Evolutionary conservation across 1,140 invertebrate species (phyloP).

Genomic region (Fopius arisanus): DNA sequence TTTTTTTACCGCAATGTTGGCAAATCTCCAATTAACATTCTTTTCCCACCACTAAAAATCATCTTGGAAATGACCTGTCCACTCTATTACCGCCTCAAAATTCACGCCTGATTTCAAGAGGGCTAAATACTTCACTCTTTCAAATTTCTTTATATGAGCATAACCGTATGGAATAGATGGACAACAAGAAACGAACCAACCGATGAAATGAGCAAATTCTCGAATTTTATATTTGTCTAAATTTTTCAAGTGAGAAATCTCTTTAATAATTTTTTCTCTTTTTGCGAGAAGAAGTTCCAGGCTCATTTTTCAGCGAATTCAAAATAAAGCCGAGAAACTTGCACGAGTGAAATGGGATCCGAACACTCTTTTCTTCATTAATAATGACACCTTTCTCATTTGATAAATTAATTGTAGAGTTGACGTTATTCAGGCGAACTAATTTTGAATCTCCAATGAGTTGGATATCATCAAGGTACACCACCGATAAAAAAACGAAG

Average conservation of each 20-base stretch:
- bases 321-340: constrained; percentile 9
- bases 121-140: constrained; percentile 8
- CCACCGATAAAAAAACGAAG: not conserved
- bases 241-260: not conserved
- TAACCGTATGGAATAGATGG: not conserved
- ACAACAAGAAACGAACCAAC: constrained; percentile 17
- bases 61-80: not conserved
- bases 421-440: not conserved
- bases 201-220: constrained; percentile 26
- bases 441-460: not conserved
- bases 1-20: not conserved
- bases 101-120: not conserved
- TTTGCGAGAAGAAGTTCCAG: not conserved
- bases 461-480: constrained; percentile 5
- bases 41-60: constrained; percentile 18
- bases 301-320: not conserved
- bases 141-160: not conserved
- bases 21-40: constrained; percentile 4
- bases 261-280: not conserved
- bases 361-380: not conserved
- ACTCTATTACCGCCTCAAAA: constrained; percentile 4
- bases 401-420: not conserved
- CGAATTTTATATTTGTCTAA: not conserved
- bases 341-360: not conserved
- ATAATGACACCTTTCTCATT: not conserved